Evolutionary conservation across 2,113 vertebrate genomes (phyloP).

Genomic region (Eleginops maclovinus): DNA sequence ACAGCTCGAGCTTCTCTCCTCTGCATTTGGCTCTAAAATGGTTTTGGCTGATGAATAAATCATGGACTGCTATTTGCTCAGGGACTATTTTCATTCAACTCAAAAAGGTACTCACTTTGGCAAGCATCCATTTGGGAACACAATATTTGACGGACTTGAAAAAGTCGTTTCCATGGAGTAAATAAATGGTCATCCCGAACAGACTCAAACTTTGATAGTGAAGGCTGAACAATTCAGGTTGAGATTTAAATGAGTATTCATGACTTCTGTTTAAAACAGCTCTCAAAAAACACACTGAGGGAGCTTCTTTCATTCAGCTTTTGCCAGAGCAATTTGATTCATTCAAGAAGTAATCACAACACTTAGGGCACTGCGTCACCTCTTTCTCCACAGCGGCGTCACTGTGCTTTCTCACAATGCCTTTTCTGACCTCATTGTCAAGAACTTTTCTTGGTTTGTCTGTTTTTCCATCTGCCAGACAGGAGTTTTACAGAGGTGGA

Average conservation of each 20-base stretch:
- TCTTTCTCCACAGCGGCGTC: no score
- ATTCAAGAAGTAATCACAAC: neutral
- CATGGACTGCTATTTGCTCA: constrained; percentile 35
- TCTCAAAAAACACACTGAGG: neutral
- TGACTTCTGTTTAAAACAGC: neutral
- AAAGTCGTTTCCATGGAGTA: constrained; percentile 13
- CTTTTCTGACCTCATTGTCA: neutral
- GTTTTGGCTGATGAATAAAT: constrained; percentile 68
- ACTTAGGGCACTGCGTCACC: neutral
- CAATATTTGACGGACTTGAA: constrained; percentile 4
- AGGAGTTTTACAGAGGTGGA: no score
- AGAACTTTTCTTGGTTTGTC: neutral
- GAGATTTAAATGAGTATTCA: neutral
- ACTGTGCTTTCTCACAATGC: neutral
- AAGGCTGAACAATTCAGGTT: constrained; percentile 25
- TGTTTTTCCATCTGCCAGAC: no score
- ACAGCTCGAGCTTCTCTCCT: constrained; percentile 10
- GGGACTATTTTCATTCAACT: constrained; percentile 48
- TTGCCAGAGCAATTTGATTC: no score
- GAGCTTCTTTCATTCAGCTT: neutral
- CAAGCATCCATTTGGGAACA: constrained; percentile 12
- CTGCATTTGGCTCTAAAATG: constrained; percentile 55
- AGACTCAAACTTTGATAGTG: neutral
- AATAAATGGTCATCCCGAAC: constrained; percentile 14
- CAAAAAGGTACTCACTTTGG: neutral